Conservation (phyloP, 2,888 invertebrate genomes). For the Achlya flavicornis region DNA sequence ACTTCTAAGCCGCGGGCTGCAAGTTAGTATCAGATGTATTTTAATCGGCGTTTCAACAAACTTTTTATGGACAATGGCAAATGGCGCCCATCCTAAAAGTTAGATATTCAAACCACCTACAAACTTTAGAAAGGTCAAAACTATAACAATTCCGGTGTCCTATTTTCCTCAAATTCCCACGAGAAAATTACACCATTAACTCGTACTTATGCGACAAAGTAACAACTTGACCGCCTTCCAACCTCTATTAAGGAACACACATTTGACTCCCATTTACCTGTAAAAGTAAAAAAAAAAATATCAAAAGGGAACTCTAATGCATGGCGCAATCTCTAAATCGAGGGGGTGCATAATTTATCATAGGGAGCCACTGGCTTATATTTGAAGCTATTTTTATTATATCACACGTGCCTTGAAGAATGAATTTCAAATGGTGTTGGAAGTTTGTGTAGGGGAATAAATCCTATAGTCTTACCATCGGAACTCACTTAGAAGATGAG, state of each 20-base stretch:
- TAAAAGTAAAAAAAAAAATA: constrained; percentile 54
- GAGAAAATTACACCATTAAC: constrained; percentile 6
- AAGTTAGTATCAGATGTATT: too few species aligned
- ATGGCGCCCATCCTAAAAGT: too few species aligned
- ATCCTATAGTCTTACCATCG: constrained; percentile 55
- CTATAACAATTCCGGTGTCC: not conserved
- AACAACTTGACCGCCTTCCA: constrained; percentile 22
- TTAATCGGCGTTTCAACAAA: too few species aligned
- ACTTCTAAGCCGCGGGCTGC: too few species aligned
- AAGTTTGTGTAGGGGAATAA: constrained; percentile 79
- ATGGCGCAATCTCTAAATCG: constrained; percentile 74
- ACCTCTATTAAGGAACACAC: constrained; percentile 59
- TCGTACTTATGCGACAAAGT: not conserved
- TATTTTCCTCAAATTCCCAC: not conserved
- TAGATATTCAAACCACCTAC: too few species aligned
- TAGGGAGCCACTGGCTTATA: constrained; percentile 60
- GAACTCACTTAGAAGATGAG: constrained; percentile 20
- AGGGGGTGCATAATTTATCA: constrained; percentile 82
- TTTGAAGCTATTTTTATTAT: constrained; percentile 80
- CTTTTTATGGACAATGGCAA: too few species aligned
- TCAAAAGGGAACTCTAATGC: constrained; percentile 75
- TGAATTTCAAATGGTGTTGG: constrained; percentile 83
- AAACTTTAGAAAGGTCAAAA: not conserved
- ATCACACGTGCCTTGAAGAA: constrained; percentile 81
- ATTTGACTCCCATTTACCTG: constrained; percentile 73